Evolutionary conservation across 1,140 invertebrate genomes (phyloP).

Genomic region (Maniola jurtina): DNA sequence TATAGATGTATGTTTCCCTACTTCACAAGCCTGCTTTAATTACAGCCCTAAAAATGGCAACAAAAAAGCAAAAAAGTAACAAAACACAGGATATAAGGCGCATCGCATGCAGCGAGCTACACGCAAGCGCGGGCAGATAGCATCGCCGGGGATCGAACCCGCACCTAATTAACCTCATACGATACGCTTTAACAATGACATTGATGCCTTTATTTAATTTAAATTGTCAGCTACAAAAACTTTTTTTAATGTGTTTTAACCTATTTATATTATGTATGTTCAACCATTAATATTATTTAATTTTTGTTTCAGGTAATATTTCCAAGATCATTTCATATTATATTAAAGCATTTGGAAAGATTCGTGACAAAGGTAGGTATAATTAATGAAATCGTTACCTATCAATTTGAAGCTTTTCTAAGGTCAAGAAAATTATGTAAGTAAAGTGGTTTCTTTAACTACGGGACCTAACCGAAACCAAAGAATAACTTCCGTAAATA

Average conservation of each 20-base stretch:
- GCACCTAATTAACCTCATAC: constrained; percentile 17
- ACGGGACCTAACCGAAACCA: not conserved
- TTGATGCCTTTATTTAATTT: constrained; percentile 20
- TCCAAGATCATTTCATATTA: too few relatives aligned
- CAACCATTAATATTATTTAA: not conserved
- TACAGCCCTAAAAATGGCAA: not conserved
- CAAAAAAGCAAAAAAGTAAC: not conserved
- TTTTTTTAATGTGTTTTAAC: too few relatives aligned
- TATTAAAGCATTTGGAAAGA: too few relatives aligned
- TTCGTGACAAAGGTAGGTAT: too few relatives aligned
- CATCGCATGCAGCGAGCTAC: constrained; percentile 13
- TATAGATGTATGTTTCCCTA: too few relatives aligned
- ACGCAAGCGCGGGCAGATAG: constrained; percentile 28
- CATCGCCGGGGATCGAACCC: constrained; percentile 28
- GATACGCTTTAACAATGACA: constrained; percentile 3
- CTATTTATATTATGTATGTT: constrained; percentile 10
- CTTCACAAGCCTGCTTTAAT: not conserved
- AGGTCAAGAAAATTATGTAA: too few relatives aligned
- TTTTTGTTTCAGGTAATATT: not conserved
- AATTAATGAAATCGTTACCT: too few relatives aligned
- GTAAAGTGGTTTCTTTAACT: too few relatives aligned
- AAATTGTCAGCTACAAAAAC: not conserved
- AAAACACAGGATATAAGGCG: not conserved
- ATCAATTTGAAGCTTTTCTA: too few relatives aligned
- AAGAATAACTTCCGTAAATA: not conserved